Evolutionary conservation across 2,888 invertebrate genomes (phyloP).

Genomic region (Pollenia angustigena): DNA sequence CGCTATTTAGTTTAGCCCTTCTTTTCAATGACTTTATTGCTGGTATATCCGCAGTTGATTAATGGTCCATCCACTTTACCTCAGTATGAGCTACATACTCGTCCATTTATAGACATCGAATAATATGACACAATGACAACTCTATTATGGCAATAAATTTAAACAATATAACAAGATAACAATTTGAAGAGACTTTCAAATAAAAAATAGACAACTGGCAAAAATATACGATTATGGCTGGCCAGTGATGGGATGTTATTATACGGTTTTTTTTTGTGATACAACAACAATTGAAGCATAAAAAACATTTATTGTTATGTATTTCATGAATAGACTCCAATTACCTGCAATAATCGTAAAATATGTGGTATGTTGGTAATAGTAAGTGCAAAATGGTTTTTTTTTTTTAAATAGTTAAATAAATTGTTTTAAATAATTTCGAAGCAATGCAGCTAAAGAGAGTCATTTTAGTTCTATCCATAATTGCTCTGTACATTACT

Average conservation of each 20-base stretch:
- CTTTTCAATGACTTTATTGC: background rate
- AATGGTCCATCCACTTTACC: slow-evolving; percentile 72
- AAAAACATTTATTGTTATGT: slow-evolving; percentile 44
- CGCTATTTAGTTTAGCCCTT: background rate
- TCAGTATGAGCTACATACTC: slow-evolving; percentile 39
- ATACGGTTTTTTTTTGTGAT: background rate
- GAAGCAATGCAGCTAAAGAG: too few species aligned
- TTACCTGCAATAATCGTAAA: slow-evolving; percentile 64
- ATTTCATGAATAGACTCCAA: slow-evolving; percentile 12
- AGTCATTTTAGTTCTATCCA: too few species aligned
- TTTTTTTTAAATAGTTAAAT: too few species aligned
- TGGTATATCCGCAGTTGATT: slow-evolving; percentile 40
- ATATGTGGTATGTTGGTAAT: background rate
- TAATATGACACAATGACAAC: slow-evolving; percentile 65
- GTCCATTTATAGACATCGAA: slow-evolving; percentile 27
- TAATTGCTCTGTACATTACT: too few species aligned
- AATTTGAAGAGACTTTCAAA: slow-evolving; percentile 28
- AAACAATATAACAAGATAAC: slow-evolving; percentile 55
- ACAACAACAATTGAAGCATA: slow-evolving; percentile 55
- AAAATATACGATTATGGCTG: slow-evolving; percentile 52
- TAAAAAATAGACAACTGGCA: slow-evolving; percentile 35
- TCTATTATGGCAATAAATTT: slow-evolving; percentile 66
- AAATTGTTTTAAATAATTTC: too few species aligned
- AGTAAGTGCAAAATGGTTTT: too few species aligned
- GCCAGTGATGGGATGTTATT: slow-evolving; percentile 37